Percentiles rank a stretch among this genome's conserved stretches.
Conservation (phyloP, 2,113 vertebrate genomes). For the Tetrao urogallus region DNA sequence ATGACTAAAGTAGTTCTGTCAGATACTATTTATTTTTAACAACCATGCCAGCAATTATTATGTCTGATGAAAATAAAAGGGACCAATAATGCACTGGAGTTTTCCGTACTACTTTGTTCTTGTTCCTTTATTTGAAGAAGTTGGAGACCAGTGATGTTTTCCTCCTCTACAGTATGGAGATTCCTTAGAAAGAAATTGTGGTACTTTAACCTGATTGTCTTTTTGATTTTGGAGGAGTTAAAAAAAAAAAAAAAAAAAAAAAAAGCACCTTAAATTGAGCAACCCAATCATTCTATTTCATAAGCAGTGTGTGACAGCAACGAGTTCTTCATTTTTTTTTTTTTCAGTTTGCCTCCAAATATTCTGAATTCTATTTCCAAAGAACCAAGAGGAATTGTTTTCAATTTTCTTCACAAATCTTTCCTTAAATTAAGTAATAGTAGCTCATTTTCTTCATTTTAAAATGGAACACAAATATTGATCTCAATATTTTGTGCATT, state of each 20-base stretch:
- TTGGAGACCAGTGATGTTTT: too few relatives aligned
- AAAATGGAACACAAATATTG: not conserved
- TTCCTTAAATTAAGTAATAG: not conserved
- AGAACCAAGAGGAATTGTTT: accelerated
- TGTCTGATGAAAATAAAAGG: not conserved
- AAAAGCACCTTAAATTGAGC: too few relatives aligned
- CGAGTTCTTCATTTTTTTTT: too few relatives aligned
- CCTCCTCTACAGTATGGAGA: not conserved
- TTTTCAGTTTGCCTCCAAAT: not conserved
- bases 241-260: not conserved
- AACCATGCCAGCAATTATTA: not conserved
- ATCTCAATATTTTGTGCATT: not conserved
- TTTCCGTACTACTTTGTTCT: not conserved
- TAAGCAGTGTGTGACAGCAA: not conserved
- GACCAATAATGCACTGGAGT: not conserved
- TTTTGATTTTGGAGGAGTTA: not conserved
- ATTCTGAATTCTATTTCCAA: not conserved
- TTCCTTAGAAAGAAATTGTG: not conserved
- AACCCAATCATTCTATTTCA: not conserved
- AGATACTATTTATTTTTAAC: not conserved
- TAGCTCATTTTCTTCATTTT: not conserved
- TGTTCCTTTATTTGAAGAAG: not conserved
- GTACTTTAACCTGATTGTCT: not conserved
- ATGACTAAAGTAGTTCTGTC: not conserved
- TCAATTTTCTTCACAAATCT: not conserved